Conservation (phyloP, 2,797 vertebrate species). For the Harpagifer antarcticus region DNA sequence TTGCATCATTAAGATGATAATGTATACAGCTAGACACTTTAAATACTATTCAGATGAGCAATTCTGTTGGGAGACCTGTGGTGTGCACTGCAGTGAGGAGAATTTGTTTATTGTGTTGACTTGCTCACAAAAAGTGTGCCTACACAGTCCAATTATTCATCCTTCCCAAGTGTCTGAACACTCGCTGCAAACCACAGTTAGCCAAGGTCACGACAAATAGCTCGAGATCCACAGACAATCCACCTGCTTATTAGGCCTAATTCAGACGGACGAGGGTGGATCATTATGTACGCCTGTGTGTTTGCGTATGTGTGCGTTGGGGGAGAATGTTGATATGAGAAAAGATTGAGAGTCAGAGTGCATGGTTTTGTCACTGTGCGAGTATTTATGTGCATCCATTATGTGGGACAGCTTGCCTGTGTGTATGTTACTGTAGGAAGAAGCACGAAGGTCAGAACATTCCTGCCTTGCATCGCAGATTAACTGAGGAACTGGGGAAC, state of each 20-base stretch:
- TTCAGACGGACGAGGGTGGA: slow-evolving; percentile 65
- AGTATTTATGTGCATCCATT: slow-evolving; percentile 47
- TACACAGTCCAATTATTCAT: slow-evolving; percentile 51
- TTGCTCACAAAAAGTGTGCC: slow-evolving; percentile 53
- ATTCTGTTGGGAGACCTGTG: slow-evolving; percentile 17
- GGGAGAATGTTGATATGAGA: slow-evolving; percentile 35
- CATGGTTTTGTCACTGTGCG: slow-evolving; percentile 35
- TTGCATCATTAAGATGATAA: slow-evolving; percentile 56
- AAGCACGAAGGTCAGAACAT: slow-evolving; percentile 73
- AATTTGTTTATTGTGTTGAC: slow-evolving; percentile 42
- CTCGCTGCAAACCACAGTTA: slow-evolving; percentile 49
- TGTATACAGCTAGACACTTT: slow-evolving; percentile 30
- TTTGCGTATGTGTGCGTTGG: slow-evolving; percentile 12
- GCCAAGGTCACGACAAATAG: slow-evolving; percentile 76
- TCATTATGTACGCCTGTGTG: slow-evolving; percentile 26
- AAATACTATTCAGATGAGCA: slow-evolving; percentile 39
- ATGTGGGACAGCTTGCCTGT: slow-evolving; percentile 1
- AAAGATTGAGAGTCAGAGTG: slow-evolving; percentile 50
- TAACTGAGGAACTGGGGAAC: slow-evolving; percentile 49
- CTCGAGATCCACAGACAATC: slow-evolving; percentile 68
- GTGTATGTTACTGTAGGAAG: slow-evolving; percentile 35
- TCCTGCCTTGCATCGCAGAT: slow-evolving; percentile 69
- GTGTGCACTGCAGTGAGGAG: slow-evolving; percentile 18
- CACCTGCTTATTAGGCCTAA: slow-evolving; percentile 77
- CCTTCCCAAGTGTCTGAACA: slow-evolving; percentile 37